Percentiles rank a stretch among this genome's conserved stretches.
phyloP scores from a whole-genome alignment of 2,797 vertebrate genomes.

The Etheostoma nigrum region DNA sequence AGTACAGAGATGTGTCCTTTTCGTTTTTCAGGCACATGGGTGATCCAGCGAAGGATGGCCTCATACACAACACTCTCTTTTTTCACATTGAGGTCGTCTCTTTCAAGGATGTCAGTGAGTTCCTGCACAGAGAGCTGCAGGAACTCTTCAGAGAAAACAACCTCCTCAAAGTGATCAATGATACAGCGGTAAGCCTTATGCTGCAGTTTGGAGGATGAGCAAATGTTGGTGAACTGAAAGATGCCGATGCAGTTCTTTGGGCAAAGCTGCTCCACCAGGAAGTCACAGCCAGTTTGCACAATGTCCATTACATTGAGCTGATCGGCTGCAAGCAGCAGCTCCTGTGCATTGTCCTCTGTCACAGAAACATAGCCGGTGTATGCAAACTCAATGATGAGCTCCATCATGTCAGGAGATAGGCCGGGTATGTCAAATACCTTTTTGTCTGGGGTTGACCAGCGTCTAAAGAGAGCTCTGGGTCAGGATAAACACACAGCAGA shows the following conservation, averaged over 20 bases:
- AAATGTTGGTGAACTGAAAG: constrained; percentile 79
- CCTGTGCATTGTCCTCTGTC: constrained; percentile 74
- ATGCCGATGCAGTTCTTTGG: constrained; percentile 87
- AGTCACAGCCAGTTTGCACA: constrained; percentile 80
- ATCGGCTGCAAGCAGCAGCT: constrained; percentile 83
- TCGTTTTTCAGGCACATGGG: constrained; percentile 19
- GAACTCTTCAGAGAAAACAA: constrained; percentile 79
- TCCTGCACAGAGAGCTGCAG: constrained; percentile 65
- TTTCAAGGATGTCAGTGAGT: constrained; percentile 80
- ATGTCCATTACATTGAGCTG: constrained; percentile 82
- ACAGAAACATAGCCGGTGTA: constrained; percentile 40
- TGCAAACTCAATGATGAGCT: constrained; percentile 48
- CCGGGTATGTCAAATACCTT: constrained; percentile 3
- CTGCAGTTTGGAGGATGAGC: constrained; percentile 71
- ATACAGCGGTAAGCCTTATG: constrained; percentile 81
- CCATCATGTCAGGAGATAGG: constrained; percentile 45
- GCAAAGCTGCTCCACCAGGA: constrained; percentile 81
- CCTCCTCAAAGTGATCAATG: constrained; percentile 85
- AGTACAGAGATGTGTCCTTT: constrained; percentile 17
- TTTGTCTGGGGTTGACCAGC: not conserved
- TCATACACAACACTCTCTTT: constrained; percentile 70
- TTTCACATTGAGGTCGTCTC: constrained; percentile 85
- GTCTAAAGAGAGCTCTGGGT: constrained; percentile 46
- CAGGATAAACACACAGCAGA: not conserved
- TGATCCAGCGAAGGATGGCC: constrained; percentile 57